These are phyloP conservation scores for Bradypodion pumilum DNA, from an alignment of 2,797 vertebrate genomes.

Conservation along the genomic window DNA sequence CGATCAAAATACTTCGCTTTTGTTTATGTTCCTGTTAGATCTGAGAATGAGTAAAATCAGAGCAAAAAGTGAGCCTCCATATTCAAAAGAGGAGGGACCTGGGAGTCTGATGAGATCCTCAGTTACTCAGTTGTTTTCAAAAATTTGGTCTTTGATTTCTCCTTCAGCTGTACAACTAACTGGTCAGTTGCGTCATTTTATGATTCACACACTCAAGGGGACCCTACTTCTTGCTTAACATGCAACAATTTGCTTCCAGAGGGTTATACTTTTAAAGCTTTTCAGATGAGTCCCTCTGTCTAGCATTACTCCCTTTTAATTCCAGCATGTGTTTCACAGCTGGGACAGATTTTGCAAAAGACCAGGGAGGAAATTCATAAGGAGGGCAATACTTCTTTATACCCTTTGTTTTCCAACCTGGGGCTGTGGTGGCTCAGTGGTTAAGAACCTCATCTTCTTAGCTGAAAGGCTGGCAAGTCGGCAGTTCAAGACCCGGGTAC, in stretches of 20 bases:
- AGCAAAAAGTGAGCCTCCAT: not conserved
- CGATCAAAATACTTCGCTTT: not conserved
- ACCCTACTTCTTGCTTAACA: not conserved
- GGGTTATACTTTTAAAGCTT: not conserved
- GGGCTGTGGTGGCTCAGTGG: too few species aligned
- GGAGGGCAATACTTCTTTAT: not conserved
- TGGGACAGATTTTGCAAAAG: constrained; percentile 3
- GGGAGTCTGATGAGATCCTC: not conserved
- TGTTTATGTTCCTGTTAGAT: not conserved
- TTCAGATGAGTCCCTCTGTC: constrained; percentile 16
- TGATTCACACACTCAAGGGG: not conserved
- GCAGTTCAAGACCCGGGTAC: too few species aligned
- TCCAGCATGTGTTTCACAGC: constrained; percentile 15
- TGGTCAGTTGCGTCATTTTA: not conserved
- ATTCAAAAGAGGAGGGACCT: not conserved
- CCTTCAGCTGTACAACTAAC: not conserved
- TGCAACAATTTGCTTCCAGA: constrained; percentile 25
- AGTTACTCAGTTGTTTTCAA: not conserved
- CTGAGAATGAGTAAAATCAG: not conserved
- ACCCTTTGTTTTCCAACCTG: not conserved
- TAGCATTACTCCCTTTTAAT: constrained; percentile 8
- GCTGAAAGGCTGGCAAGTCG: too few species aligned
- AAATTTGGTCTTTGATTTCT: not conserved
- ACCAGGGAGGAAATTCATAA: not conserved
- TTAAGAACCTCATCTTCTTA: too few species aligned